Evolutionary conservation across 2,888 invertebrate genomes (phyloP), one percentile per base, ranked within the genome.

Genomic region (Anagyrus pseudococci): DNA sequence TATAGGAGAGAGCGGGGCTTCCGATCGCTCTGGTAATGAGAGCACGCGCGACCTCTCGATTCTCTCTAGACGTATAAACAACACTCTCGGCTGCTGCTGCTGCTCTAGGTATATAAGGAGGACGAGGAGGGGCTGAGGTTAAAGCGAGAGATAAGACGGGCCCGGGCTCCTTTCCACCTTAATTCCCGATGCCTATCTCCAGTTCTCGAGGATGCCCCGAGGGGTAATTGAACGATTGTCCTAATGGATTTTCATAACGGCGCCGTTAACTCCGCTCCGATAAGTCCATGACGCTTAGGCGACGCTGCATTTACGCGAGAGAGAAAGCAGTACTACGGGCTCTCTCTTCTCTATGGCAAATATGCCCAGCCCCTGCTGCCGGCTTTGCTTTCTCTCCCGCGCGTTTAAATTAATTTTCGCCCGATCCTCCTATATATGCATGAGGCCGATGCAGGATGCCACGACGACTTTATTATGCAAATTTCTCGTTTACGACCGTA

Each of bases 231-330:
- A 60, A 61, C 60, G 60, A 64, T 61, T 49, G 57, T 64, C 58
- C 29, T 64, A 64, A 64, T 64, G 64, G 60, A 64, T 64, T 59
- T 59, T 59, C 33, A 47, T 56, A 64, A 55, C 50, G 55, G 63
- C 15, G 33, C 47, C 25, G 62, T 58, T 53, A 33, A n/a, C 25
- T 50, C 13, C 15, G 3, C 19, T 41, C 8, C 26, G 23, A 26
- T 25, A 25, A 41, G 40, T 17, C 33, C 20, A n/a, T 6, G 20
- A 37, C 47, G 44, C 19, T 17, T 19, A 19, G 19, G n/a, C n/a
- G n/a, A n/a, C n/a, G n/a, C 44, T 22, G 7, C 13, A 29, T 29
- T 7, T 29, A 29, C 4, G 4, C 4, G 29, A 10, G 29, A 4
- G 29, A 4, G 29, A n/a, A n/a, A n/a, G n/a, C n/a, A n/a, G n/a